Evolutionary conservation across 2,113 vertebrate species (phyloP).

Genomic region (Gasterosteus nipponicus): DNA sequence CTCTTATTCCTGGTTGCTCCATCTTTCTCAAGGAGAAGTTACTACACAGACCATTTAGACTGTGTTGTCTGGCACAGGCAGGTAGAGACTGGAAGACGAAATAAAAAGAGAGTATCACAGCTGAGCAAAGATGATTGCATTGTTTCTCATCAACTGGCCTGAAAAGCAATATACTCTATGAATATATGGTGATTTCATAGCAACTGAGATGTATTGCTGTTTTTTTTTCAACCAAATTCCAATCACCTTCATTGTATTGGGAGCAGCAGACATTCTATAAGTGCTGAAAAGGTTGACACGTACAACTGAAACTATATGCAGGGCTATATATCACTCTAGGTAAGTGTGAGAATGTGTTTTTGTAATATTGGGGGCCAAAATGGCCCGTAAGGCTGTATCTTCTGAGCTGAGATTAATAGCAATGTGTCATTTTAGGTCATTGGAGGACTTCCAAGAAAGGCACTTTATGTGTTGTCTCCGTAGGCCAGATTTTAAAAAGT

Average conservation of each 20-base stretch:
- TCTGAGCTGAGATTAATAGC: neutral
- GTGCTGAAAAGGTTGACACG: neutral
- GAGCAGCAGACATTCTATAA: neutral
- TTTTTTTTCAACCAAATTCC: neutral
- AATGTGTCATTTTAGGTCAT: slow-evolving; percentile 8
- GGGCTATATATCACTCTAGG: neutral
- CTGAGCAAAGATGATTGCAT: neutral
- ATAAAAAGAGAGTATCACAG: neutral
- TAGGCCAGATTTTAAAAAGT: neutral
- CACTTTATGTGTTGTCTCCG: neutral
- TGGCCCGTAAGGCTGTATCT: neutral
- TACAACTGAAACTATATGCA: neutral
- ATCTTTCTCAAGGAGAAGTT: slow-evolving; percentile 1
- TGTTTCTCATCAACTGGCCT: neutral
- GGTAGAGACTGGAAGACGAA: neutral
- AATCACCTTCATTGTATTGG: neutral
- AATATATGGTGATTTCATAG: neutral
- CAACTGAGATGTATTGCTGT: neutral
- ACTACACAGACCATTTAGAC: slow-evolving; percentile 1
- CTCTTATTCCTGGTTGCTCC: neutral
- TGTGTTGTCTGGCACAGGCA: slow-evolving; percentile 4
- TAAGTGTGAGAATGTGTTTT: neutral
- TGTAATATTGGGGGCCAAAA: neutral
- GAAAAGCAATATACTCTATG: neutral
- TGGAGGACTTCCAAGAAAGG: neutral